Evolutionary conservation across 2,888 invertebrate species (phyloP).

Genomic region (Enchytraeus crypticus): DNA sequence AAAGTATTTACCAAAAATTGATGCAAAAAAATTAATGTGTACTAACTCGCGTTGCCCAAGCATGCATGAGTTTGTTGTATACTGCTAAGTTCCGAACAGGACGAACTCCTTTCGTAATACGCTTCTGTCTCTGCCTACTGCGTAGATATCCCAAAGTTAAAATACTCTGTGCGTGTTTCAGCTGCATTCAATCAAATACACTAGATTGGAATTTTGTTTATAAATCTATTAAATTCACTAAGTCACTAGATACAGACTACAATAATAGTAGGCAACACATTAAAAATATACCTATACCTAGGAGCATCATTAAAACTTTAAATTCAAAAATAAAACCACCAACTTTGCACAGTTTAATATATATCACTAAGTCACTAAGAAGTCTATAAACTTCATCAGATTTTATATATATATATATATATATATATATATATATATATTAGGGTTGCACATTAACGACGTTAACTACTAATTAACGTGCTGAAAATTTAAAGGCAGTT

Average conservation of each 20-base stretch:
- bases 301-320: neutral
- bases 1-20: neutral
- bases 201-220: neutral
- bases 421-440: too few species aligned
- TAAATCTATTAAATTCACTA: neutral
- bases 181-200: slow-evolving; percentile 8
- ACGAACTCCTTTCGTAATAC: neutral
- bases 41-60: slow-evolving; percentile 35
- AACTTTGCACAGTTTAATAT: too few species aligned
- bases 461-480: too few species aligned
- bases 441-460: too few species aligned
- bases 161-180: slow-evolving; percentile 21
- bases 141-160: slow-evolving; percentile 14
- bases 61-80: slow-evolving; percentile 33
- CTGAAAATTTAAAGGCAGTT: too few species aligned
- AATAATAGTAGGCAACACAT: neutral
- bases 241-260: neutral
- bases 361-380: too few species aligned
- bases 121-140: slow-evolving; percentile 1
- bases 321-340: neutral
- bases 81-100: slow-evolving; percentile 28
- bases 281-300: neutral
- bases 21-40: neutral
- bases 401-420: too few species aligned
- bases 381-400: too few species aligned